These are phyloP conservation scores for Lycopodina hypogea DNA, from an alignment of 37 sponge, comb jelly and placozoan genomes.

Conservation along the genomic window DNA sequence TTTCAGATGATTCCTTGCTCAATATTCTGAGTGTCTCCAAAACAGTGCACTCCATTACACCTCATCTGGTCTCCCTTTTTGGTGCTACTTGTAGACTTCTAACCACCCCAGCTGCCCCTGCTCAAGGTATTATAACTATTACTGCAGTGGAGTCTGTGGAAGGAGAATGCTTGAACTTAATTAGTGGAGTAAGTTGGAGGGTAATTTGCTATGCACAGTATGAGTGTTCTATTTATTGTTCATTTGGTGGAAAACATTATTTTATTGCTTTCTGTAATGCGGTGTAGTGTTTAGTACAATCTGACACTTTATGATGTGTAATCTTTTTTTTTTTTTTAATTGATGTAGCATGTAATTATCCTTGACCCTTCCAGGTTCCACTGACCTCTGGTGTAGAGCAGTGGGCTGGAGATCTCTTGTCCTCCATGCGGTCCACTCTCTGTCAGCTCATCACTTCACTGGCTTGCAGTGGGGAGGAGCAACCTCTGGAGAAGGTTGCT, in stretches of 20 bases:
- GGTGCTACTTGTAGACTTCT: background rate
- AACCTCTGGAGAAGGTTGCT: conserved; percentile 40
- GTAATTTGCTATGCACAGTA: too few relatives aligned
- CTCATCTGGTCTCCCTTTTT: conserved; percentile 62
- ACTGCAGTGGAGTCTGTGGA: conserved; percentile 57
- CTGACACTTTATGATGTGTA: too few relatives aligned
- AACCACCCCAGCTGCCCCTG: conserved; percentile 7
- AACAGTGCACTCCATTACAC: conserved; percentile 43
- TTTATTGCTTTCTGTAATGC: too few relatives aligned
- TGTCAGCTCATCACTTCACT: conserved; percentile 9
- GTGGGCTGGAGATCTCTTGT: conserved; percentile 53
- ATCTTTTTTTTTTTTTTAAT: too few relatives aligned
- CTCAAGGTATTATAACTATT: conserved; percentile 21
- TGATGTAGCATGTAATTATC: too few relatives aligned
- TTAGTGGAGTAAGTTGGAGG: conserved; percentile 47
- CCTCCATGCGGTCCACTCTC: conserved; percentile 23
- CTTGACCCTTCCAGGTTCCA: conserved; percentile 39
- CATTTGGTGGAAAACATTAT: background rate
- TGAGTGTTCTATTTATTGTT: background rate
- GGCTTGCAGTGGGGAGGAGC: background rate
- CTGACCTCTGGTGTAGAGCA: conserved; percentile 58
- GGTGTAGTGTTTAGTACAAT: too few relatives aligned
- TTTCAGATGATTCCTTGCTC: conserved; percentile 70
- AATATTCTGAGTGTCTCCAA: conserved; percentile 61
- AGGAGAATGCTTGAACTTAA: conserved; percentile 50